Evolutionary conservation across 64 coral and sea anemone genomes (phyloP).

Genomic region (Montipora cactus): DNA sequence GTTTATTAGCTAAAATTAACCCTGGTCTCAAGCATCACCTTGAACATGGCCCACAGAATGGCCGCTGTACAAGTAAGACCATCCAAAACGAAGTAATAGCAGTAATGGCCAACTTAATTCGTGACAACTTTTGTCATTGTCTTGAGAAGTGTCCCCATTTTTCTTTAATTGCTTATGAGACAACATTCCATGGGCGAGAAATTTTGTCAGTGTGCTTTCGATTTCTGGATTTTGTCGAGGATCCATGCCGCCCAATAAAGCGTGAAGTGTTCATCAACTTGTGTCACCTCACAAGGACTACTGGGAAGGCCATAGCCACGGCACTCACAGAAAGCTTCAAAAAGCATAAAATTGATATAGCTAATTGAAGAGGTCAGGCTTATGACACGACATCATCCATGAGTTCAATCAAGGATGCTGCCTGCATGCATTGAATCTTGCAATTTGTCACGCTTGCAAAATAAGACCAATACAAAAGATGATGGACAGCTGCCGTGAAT

Average conservation of each 20-base stretch:
- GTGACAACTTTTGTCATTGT: constrained; percentile 84
- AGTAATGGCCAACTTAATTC: constrained; percentile 85
- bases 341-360: constrained; percentile 63
- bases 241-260: constrained; percentile 79
- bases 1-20: constrained; percentile 79
- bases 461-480: constrained; percentile 69
- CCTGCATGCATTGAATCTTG: constrained; percentile 71
- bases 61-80: constrained; percentile 71
- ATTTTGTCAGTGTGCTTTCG: constrained; percentile 76
- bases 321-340: constrained; percentile 70
- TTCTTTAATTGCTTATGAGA: constrained; percentile 79
- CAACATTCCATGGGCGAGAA: constrained; percentile 72
- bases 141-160: constrained; percentile 74
- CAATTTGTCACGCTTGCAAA: constrained; percentile 68
- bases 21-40: constrained; percentile 62
- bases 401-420: constrained; percentile 76
- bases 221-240: constrained; percentile 80
- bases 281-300: constrained; percentile 71
- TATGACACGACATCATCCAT: constrained; percentile 73
- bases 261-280: constrained; percentile 74
- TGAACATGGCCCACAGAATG: constrained; percentile 60
- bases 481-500: constrained; percentile 74
- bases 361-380: constrained; percentile 73
- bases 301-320: constrained; percentile 68
- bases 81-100: constrained; percentile 69